Evolutionary conservation across 2,888 invertebrate genomes (phyloP), one percentile per base, ranked within the genome.

Genomic region (Dryocosmus kuriphilus): DNA sequence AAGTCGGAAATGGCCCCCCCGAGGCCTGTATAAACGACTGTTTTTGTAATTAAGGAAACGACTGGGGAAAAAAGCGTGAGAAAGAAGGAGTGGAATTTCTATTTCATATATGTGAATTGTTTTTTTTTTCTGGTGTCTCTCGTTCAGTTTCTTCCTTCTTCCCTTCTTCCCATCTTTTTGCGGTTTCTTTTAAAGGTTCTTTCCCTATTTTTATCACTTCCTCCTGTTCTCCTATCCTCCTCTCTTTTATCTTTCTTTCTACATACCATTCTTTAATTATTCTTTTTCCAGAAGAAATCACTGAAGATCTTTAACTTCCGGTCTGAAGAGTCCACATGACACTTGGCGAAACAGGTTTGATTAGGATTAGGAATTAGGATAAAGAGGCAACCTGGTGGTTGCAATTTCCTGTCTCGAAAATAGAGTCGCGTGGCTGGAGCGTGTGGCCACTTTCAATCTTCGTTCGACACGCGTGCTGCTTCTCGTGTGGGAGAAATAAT

Each of bases 341-440:
- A 46, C 30, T 71, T 71, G 51, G 16, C 46, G 9, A 51, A 71
- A 51, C 71, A 51, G 71, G 51, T 71, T 51, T n/a, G 51, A 71
- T 71, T 71, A 71, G 30, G 51, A 71, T 51, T 71, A 38, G 24
- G 63, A 38, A 27, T 19, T 0, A 41, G 9, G 22, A 63, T 22
- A 35, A 71, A 51, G 9, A 71, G 51, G 30, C 46, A 71, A 14
- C 30, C 51, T 71, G 46, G 41, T 30, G 41, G 46, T 71, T 19
- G 27, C 11, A 51, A 71, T 51, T 71, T 71, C 71, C 71, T 46
- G 71, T 46, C 27, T 67, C 27, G 71, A 71, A 46, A 51, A 71
- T 71, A 30, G 71, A 84, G 89, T 89, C 89, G 89, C 89, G 89
- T 89, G 89, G 87, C 89, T 84, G 87, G 85, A 89, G 89, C 88